phyloP scores from a whole-genome alignment of 1,140 invertebrate genomes.

The Drosophila nebulosa region DNA sequence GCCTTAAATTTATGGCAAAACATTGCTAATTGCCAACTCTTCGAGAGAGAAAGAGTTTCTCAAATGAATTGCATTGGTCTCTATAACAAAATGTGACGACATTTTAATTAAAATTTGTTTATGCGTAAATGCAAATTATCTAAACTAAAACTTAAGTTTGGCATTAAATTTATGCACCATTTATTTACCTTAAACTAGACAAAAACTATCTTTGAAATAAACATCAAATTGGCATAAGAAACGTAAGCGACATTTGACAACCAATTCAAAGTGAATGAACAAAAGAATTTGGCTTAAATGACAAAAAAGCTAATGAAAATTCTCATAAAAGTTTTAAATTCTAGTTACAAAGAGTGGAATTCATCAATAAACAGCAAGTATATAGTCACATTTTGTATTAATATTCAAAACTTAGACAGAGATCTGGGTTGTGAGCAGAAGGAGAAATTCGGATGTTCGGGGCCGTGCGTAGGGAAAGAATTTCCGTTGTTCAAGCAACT shows the following conservation, averaged over 20 bases:
- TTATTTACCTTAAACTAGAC: neutral
- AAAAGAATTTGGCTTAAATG: too few species aligned
- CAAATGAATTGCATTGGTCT: neutral
- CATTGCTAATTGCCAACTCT: constrained; percentile 65
- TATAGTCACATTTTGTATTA: too few species aligned
- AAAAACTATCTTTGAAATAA: neutral
- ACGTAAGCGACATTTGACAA: neutral
- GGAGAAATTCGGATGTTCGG: too few species aligned
- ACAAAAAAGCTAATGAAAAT: too few species aligned
- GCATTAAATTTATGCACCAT: constrained; percentile 34
- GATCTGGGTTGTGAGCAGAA: too few species aligned
- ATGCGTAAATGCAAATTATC: constrained; percentile 39
- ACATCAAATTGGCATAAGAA: neutral
- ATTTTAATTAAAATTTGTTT: constrained; percentile 74
- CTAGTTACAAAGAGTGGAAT: too few species aligned
- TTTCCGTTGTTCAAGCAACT: too few species aligned
- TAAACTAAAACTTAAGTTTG: neutral
- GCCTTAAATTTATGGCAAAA: constrained; percentile 65
- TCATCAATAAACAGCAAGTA: too few species aligned
- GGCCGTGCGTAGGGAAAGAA: too few species aligned
- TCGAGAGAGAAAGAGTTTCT: neutral
- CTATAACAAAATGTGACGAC: constrained; percentile 43
- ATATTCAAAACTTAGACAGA: too few species aligned
- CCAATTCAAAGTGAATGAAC: neutral
- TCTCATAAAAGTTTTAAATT: too few species aligned